phyloP scores from a whole-genome alignment of 2,888 invertebrate genomes.

The Lottia scabra region DNA sequence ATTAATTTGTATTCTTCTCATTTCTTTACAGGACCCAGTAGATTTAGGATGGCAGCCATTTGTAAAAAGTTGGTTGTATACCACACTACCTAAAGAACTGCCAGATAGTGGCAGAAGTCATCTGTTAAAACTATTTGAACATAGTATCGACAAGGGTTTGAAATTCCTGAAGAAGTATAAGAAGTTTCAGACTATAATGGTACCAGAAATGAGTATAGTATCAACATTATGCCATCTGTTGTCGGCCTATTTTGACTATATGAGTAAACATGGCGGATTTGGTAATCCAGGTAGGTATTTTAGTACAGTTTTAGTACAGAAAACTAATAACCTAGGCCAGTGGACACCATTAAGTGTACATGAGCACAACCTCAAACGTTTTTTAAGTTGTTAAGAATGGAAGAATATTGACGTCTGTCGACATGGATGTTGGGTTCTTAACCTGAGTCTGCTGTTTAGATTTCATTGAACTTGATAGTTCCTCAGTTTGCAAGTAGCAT shows the following conservation, averaged over 20 bases:
- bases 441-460: too few relatives aligned
- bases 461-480: too few relatives aligned
- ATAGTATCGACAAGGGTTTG: constrained; percentile 62
- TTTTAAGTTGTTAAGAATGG: too few relatives aligned
- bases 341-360: too few relatives aligned
- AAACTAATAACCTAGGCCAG: background rate
- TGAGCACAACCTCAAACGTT: too few relatives aligned
- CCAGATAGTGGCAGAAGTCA: constrained; percentile 64
- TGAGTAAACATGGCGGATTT: constrained; percentile 65
- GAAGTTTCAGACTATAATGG: constrained; percentile 56
- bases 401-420: too few relatives aligned
- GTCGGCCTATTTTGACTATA: constrained; percentile 64
- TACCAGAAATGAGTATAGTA: constrained; percentile 60
- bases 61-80: constrained; percentile 65
- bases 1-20: too few relatives aligned
- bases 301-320: background rate
- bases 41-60: constrained; percentile 67
- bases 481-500: too few relatives aligned
- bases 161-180: constrained; percentile 54
- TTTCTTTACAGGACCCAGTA: constrained; percentile 66
- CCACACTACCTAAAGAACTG: constrained; percentile 55
- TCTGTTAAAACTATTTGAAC: constrained; percentile 62
- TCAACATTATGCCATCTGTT: constrained; percentile 64
- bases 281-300: constrained; percentile 56
- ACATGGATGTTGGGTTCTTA: too few relatives aligned